A percentile compares a stretch with the other conserved stretches of the same genome.
phyloP scores from a whole-genome alignment of 2,113 vertebrate genomes.

The Caretta caretta region DNA sequence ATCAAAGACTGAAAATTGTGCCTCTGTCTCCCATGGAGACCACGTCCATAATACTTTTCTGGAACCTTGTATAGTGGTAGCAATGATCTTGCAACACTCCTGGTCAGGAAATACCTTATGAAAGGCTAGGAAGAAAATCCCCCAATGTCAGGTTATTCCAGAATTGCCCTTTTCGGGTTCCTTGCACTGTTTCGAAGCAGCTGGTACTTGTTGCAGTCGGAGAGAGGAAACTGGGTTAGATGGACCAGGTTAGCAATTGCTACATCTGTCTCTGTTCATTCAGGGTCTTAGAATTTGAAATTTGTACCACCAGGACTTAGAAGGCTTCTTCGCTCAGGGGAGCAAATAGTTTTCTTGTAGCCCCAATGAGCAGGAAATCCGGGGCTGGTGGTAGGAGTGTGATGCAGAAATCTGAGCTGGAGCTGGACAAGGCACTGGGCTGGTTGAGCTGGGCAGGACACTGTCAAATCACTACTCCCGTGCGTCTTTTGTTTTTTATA shows the following conservation, averaged over 20 bases:
- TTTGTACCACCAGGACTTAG: not conserved
- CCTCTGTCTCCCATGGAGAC: slow-evolving; percentile 24
- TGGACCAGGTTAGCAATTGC: not conserved
- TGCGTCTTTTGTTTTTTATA: not conserved
- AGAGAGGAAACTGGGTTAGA: not conserved
- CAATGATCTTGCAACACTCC: not conserved
- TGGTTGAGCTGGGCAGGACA: rapidly evolving
- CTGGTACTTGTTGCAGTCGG: not conserved
- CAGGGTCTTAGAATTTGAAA: not conserved
- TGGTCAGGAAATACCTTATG: not conserved
- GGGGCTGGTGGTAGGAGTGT: rapidly evolving
- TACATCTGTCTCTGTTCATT: not conserved
- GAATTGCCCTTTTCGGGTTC: slow-evolving; percentile 43
- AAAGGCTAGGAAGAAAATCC: not conserved
- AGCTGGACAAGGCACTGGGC: not conserved
- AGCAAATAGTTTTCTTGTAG: rapidly evolving
- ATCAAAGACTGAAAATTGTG: not conserved
- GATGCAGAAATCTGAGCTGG: rapidly evolving
- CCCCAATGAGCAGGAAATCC: not conserved
- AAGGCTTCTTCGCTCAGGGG: rapidly evolving
- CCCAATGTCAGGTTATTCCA: not conserved
- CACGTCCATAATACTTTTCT: slow-evolving; percentile 24
- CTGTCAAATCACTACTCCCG: rapidly evolving
- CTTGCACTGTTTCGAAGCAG: not conserved
- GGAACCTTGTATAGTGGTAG: not conserved